A percentile compares a stretch with the other conserved stretches of the same genome.
Evolutionary conservation across 2,888 invertebrate genomes (phyloP).

Genomic region (Sabellastarte sp.): DNA sequence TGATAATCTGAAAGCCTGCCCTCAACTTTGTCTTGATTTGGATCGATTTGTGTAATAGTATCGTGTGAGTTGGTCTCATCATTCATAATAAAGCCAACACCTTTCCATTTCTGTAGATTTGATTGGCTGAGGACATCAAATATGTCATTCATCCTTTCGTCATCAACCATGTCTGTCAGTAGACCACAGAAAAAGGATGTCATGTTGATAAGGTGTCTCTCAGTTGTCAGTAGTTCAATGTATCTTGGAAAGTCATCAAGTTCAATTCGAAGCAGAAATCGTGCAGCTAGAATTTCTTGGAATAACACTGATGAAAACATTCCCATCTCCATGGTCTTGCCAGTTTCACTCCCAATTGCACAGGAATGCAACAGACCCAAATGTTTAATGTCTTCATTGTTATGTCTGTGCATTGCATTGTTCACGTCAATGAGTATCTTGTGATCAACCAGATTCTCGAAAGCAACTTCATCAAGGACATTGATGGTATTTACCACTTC

Average conservation of each 20-base stretch:
- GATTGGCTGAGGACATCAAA: too few species aligned
- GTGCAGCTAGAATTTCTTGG: conserved; percentile 42
- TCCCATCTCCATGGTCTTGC: conserved; percentile 14
- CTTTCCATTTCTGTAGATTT: too few species aligned
- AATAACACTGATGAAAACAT: conserved; percentile 34
- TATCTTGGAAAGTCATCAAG: conserved; percentile 24
- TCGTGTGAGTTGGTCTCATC: neutral
- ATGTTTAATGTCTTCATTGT: neutral
- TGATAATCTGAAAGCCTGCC: conserved; percentile 33
- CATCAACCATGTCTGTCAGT: conserved; percentile 30
- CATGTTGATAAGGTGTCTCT: conserved; percentile 16
- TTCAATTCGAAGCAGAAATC: conserved; percentile 36
- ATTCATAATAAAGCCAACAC: too few species aligned
- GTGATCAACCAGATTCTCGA: conserved; percentile 18
- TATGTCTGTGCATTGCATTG: neutral
- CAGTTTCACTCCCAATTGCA: neutral
- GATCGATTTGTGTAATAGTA: neutral
- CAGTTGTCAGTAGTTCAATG: conserved; percentile 5
- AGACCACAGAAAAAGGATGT: conserved; percentile 38
- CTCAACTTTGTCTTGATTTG: too few species aligned
- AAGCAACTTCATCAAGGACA: conserved; percentile 34
- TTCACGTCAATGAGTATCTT: neutral
- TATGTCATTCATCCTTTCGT: too few species aligned
- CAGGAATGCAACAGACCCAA: neutral
- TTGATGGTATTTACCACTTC: conserved; percentile 5